Base-by-base conservation (phyloP, 1,140 invertebrate species). In the Ostrea edulis region DNA sequence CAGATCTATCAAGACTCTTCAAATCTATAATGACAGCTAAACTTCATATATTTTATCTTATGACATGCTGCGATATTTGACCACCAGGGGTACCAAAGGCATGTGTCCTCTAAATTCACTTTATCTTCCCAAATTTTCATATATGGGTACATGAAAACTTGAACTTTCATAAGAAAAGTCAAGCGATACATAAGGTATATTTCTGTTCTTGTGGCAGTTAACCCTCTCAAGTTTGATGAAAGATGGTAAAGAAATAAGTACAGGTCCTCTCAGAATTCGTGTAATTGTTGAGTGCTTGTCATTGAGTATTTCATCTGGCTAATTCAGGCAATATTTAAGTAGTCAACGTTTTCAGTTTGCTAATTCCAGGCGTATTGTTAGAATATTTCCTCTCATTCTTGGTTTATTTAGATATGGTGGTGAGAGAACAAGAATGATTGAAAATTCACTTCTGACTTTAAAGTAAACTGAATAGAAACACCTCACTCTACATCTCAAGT, bases 211-310 rank as follows among this genome's bases (percentile, higher is more conserved):
- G 29, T 29, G 65, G 22, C 68, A 77, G 29, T 3, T 77, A 35
- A 77, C 8, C 68, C 68, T 77, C 68, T 77, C 29, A 77, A 44
- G 68, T 62, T 20, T 62, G 55, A 62, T 62, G 55, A 62, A 62
- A 62, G 55, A 62, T 62, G 17, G 55, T 8, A 20, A 20, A 62
- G 55, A 7, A 20, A 62, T 44, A 44, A 44, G 5, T 44, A 44
- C 35, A 44, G 35, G 35, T 44, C 35, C 35, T 5, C 35, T 44
- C 35, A 44, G 35, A 44, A 5, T 44, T 44, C 1, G 5, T 44
- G 35, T 5, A 44, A 44, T 44, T 44, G 35, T 44, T 44, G 35
- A 44, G 2, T 44, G 35, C 35, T 44, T 44, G 35, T 44, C 35
- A 44, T 44, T 44, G 35, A 44, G 35, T 5, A 44, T 2, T 44